Base-by-base conservation (phyloP, 2,113 vertebrate genomes). In the Xiphophorus maculatus region DNA sequence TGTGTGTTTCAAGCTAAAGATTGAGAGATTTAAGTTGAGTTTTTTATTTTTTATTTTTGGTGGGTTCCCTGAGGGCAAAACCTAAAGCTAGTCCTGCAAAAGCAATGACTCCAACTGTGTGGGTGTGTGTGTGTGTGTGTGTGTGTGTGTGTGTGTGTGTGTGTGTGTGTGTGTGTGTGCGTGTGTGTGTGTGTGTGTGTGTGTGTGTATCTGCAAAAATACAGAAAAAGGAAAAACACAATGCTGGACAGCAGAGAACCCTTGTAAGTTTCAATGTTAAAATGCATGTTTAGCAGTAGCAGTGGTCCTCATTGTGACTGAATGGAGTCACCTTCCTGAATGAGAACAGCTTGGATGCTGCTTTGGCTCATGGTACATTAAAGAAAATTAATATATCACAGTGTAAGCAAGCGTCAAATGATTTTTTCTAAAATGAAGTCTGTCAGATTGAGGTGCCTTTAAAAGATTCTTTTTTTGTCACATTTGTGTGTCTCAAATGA, bases 1-100 rank as follows among this genome's bases (percentile, higher is more conserved):
- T 74, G 65, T 69, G 61, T 78, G 63, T 73, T 10, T 1, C 11
- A 44, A 71, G 35, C 25, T 60, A 66, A 77, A 67, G 69, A 82
- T 76, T 80, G 73, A 84, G 70, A 79, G 54, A 76, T 80, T 78
- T 75, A 87, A 48, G 64, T 74, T 83, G 72, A 70, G 77, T 70
- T 87, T 81, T 65, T 54, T 54, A 54, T 51, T 22, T 51, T 54
- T 19, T 51, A 22, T 69, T 84, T 65, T 75, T 79, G 62, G 33
- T 37, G 61, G 79, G 74, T 63, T 71, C 74, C 66, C 64, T 0
- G 0, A 27, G 35, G 83, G 60, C 65, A 22, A 76, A 80, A 79
- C 77, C 81, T 73, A 71, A 84, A 86, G 33, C 7, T 74, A 58
- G 61, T 76, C 54, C 71, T 74, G 58, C 74, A 76, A 74, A 78